Base-by-base conservation (phyloP, 2,888 invertebrate genomes). In the Pheosia tremula region DNA sequence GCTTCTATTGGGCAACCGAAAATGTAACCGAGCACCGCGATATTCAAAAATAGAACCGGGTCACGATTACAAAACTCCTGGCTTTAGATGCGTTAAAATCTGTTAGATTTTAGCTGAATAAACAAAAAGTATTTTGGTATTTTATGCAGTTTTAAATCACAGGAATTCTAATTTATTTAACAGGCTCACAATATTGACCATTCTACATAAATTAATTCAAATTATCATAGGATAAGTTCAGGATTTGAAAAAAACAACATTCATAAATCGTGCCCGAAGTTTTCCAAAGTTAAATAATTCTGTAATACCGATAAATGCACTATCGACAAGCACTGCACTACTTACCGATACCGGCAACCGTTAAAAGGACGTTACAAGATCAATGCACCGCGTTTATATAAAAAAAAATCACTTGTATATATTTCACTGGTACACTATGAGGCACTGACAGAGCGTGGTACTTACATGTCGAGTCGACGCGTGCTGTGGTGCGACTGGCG, bases 381-480 rank as follows among this genome's bases (percentile, higher is more conserved):
- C 82, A 85, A 86, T 83, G 81, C 88, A 90, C 89, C 81, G 68
- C 71, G 69, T 72, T 72, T 66, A 64, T 70, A 24, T 67, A 77
- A 78, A 86, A 80, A 84, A 81, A 81, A 83, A 74, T n/a, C 86
- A 87, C 85, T 85, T 75, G 66, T 68, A 78, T 77, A 77, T 82
- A 78, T 77, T 83, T 83, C 88, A 88, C 88, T 84, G 78, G 71
- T 74, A 81, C 90, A 90, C 89, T 86, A 81, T 75, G 75, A 72
- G 80, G 72, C 89, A 88, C 89, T 86, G 83, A 57, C 79, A 81
- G 82, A 83, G 82, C 78, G 80, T 71, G 56, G 80, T 93, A 93
- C 93, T 93, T 93, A 93, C 93, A 93, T 93, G 91, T 93, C 91
- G 93, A 93, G 93, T 93, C 93, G 93, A 90, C 93, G 93, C 91